Percentiles rank a stretch among this genome's conserved stretches.
These are phyloP conservation scores for Connochaetes taurinus DNA, from an alignment of 2,113 vertebrate genomes.

Conservation along the genomic window DNA sequence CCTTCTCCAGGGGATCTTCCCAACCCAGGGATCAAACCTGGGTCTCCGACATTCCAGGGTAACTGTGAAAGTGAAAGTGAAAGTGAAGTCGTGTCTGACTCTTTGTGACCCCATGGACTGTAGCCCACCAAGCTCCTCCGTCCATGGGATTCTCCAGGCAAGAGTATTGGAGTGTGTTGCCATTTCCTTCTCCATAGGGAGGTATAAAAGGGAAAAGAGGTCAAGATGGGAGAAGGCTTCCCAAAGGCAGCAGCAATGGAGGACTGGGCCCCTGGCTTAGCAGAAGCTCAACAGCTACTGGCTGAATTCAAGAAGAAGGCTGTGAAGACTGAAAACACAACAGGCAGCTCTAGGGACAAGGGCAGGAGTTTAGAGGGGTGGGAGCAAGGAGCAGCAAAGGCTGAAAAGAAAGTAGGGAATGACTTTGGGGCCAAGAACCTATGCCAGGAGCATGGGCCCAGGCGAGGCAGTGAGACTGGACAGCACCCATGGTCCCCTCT, in stretches of 20 bases:
- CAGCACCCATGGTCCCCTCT: not conserved
- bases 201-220: not conserved
- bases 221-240: not conserved
- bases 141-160: no score
- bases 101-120: no score
- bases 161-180: no score
- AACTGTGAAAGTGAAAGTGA: no score
- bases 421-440: not conserved
- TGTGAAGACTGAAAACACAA: not conserved
- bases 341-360: not conserved
- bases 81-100: no score
- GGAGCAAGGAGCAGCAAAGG: not conserved
- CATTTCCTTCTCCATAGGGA: not conserved
- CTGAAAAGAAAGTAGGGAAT: not conserved
- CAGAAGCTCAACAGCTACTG: not conserved
- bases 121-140: no score
- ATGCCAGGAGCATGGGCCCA: rapidly evolving
- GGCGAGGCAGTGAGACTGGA: not conserved
- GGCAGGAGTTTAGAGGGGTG: not conserved
- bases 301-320: not conserved
- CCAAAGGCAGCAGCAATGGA: not conserved
- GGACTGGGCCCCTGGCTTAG: not conserved
- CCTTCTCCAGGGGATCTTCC: no score
- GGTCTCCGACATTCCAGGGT: no score
- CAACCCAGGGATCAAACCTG: no score